Base-by-base conservation (phyloP, 2,113 vertebrate species). In the Blennius ocellaris region DNA sequence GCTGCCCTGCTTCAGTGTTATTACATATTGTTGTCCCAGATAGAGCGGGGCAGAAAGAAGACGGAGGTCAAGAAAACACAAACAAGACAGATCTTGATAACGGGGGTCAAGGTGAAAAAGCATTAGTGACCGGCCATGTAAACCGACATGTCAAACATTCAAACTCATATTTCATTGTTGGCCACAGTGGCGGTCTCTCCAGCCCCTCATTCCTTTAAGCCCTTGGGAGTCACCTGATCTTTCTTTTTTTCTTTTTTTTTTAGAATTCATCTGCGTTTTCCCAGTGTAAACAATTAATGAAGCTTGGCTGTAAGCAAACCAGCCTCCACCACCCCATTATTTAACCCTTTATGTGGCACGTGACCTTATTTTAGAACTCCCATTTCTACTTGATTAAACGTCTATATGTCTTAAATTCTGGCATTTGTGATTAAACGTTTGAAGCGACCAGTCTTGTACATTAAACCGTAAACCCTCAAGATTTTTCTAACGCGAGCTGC, bases 31-130 rank as follows among this genome's bases (percentile, higher is more conserved):
- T 76, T 50, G 16, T 36, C 12, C 51, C 7, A 43, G 61, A 63
- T 15, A 40, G 6, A 62, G 60, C 4, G 49, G 11, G 15, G 5
- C 8, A 66, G 11, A 39, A 67, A 41, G 50, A 62, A 43, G 50
- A 44, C 37, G 76, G 41, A 76, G 74, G 60, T 74, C 55, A 80
- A 60, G 69, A 67, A 86, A 89, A 79, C 38, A 62, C 70, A 77
- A 82, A 38, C n/a, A 38, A 44, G 49, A 49, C 55, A 16, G 47
- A 78, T 7, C 38, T 15, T 49, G 11, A 66, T 15, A 40, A 15
- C 2, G 16, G 9, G 21, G 60, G 39, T 75, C 39, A 30, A 56
- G 49, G 50, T 75, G 36, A 72, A 43, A 61, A 17, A 68, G 10
- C 16, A 45, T 8, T 49, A 8, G 1, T 44, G 69, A 57, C 47